A percentile compares a stretch with the other conserved stretches of the same genome.
phyloP scores from a whole-genome alignment of 2,113 vertebrate species.

The Corythoichthys intestinalis region DNA sequence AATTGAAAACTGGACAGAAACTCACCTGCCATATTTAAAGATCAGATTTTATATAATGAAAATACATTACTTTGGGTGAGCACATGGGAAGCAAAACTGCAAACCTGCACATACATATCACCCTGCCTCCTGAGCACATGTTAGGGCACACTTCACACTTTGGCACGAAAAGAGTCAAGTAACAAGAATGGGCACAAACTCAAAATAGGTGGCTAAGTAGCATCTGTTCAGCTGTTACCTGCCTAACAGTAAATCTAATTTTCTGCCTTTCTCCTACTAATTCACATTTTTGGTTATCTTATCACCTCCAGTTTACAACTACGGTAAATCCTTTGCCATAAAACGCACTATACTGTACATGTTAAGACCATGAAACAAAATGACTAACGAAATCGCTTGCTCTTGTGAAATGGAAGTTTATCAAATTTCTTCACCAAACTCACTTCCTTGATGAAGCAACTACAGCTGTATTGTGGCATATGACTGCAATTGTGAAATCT shows the following conservation, averaged over 20 bases:
- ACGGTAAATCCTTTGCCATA: neutral
- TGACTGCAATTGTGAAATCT: neutral
- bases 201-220: constrained; percentile 45
- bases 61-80: constrained; percentile 1
- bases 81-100: constrained; percentile 21
- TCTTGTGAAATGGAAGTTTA: neutral
- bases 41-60: constrained; percentile 7
- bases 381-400: neutral
- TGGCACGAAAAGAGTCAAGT: constrained; percentile 27
- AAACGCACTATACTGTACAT: neutral
- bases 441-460: neutral
- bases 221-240: constrained; percentile 39
- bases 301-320: constrained; percentile 10
- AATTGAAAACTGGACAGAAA: constrained; percentile 8
- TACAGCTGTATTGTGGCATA: neutral
- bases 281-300: constrained; percentile 28
- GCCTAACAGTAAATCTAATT: constrained; percentile 19
- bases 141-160: constrained; percentile 54
- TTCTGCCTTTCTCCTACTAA: constrained; percentile 10
- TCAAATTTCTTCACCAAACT: neutral
- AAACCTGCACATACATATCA: constrained; percentile 30
- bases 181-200: constrained; percentile 40
- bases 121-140: constrained; percentile 52
- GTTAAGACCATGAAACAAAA: neutral
- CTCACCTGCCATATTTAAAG: constrained; percentile 13